Base-by-base conservation (phyloP, 2,888 invertebrate genomes). In the Phortica okadai region DNA sequence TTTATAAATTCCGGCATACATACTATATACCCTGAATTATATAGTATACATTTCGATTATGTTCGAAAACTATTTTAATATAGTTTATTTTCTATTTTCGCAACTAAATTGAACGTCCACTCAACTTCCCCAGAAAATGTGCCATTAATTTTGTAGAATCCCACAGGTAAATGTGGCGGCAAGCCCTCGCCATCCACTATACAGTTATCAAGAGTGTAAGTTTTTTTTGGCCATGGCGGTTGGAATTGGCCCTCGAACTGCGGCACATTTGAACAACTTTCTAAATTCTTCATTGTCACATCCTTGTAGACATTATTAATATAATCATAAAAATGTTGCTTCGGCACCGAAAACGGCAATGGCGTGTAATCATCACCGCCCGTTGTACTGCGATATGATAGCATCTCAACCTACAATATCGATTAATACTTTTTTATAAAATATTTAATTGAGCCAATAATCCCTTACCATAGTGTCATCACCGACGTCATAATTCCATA, bases 231-330 rank as follows among this genome's bases (percentile, higher is more conserved):
- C 69, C 81, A 76, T 0, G 81, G 81, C 0, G 78, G 81, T 7
- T 76, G 45, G 50, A 81, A 79, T 42, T 79, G 64, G 6, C 59
- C 76, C 44, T 79, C 62, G 11, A 77, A 81, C 8, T 58, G 16
- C 0, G 86, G 85, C 0, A 81, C 0, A 79, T 84, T 77, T 0
- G 83, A 82, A 25, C 87, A 86, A 0, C 74, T 41, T 0, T 21
- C 75, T 0, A 83, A 1, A 7, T 81, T 81, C 7, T 77, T 67
- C 75, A 79, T 78, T 0, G 81, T 0, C 2, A 84, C 14, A 2
- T 82, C 77, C 44, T 81, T 79, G 8, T 87, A 85, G 7, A 74
- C 54, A 0, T 67, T 56, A 6, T 79, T 74, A 0, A 82, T 0
- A 14, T 76, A 75, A 0, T 81, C 10, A 41, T 67, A 50, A 6